These are phyloP conservation scores for Metopia argyrocephala DNA, from an alignment of 2,888 invertebrate species.

Conservation along the genomic window DNA sequence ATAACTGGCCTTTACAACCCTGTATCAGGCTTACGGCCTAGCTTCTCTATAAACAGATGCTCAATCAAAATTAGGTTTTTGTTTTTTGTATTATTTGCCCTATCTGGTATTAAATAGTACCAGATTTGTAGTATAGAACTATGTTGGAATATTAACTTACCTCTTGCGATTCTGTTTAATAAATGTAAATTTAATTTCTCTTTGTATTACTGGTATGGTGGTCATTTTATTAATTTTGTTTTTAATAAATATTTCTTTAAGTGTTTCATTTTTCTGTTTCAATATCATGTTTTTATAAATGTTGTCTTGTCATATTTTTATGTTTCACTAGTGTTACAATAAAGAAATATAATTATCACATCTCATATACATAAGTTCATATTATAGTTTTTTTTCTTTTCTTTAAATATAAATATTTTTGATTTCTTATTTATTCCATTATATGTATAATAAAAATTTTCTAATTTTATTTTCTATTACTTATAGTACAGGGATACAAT, in stretches of 20 bases:
- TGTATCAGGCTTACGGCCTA: no score
- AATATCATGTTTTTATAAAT: conserved; percentile 5
- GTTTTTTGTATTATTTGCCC: no score
- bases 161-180: not conserved
- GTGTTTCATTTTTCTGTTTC: conserved; percentile 30
- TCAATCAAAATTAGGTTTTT: no score
- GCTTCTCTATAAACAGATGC: no score
- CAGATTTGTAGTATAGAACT: no score
- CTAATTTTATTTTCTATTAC: conserved; percentile 36
- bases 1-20: no score
- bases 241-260: not conserved
- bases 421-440: conserved; percentile 14
- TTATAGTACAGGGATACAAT: conserved; percentile 27
- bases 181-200: not conserved
- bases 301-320: conserved; percentile 4
- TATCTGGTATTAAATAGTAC: no score
- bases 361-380: conserved; percentile 66
- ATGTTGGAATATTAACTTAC: no score
- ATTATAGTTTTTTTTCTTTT: conserved; percentile 42
- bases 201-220: conserved; percentile 69
- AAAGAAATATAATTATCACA: conserved; percentile 66
- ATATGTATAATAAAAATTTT: conserved; percentile 25
- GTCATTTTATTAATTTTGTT: conserved; percentile 65
- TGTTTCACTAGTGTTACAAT: conserved; percentile 50
- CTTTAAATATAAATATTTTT: conserved; percentile 49